Evolutionary conservation across 2,113 vertebrate genomes (phyloP), one percentile per base, ranked within the genome.

Genomic region (Corythornis cristatus): DNA sequence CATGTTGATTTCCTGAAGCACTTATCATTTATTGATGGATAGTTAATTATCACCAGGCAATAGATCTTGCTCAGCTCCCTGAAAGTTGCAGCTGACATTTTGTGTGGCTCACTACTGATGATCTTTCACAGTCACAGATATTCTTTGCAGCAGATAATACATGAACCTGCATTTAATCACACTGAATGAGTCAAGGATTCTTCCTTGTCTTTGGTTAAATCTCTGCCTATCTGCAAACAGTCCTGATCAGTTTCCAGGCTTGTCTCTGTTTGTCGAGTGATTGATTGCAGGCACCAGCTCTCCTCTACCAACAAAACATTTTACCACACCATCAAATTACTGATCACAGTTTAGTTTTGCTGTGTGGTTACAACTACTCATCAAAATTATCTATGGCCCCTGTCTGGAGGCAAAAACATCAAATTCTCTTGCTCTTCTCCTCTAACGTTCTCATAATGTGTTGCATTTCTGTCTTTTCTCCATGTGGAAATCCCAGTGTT

Each of bases 1-100:
- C 46, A 16, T 80, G 62, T 74, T 95, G 84, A 65, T 91, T 96
- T 97, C 88, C 68, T 64, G 45, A 53, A 87, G 51, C 81, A 90
- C 75, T 92, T 92, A 95, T 88, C 87, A 93, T 80, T 87, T 95
- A 93, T 96, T 93, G 96, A 95, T 85, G 51, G 77, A 88, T 89
- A 91, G 83, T 94, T 97, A 95, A 95, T 94, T 95, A 95, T 90
- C 79, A 84, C 35, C 60, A 84, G 72, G 56, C 85, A 91, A 94
- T 95, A 95, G 83, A 96, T 95, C 84, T 91, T 93, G n/a, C n/a
- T 95, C 89, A 91, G 5, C 45, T 86, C 88, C 95, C 76, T 77
- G 65, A 83, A 94, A 95, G 91, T 79, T 76, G 75, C 62, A 83
- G 73, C 77, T 93, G 81, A 87, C 62, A 89, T 91, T 94, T 93